Conservation (phyloP, 2,113 vertebrate species). For the Phoxinus phoxinus region DNA sequence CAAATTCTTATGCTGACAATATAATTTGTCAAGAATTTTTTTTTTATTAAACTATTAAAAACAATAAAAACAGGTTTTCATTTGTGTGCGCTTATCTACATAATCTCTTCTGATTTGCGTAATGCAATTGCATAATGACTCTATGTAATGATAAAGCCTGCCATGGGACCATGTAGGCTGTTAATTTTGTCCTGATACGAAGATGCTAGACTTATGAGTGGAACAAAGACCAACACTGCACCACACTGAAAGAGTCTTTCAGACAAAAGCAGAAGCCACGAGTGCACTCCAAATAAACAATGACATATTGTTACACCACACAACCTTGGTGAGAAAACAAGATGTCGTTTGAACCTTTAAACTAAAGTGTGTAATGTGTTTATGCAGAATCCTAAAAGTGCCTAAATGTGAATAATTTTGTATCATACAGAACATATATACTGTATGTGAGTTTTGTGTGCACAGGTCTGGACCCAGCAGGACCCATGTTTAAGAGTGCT, state of each 20-base stretch:
- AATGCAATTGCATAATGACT: background rate
- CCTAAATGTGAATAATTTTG: background rate
- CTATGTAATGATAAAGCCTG: background rate
- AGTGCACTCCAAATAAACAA: conserved; percentile 52
- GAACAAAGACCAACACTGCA: conserved; percentile 10
- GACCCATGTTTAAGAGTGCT: conserved; percentile 87
- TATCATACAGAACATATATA: background rate
- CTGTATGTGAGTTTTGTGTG: background rate
- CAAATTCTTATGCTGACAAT: too few species aligned
- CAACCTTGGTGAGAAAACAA: background rate
- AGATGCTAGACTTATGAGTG: conserved; percentile 11
- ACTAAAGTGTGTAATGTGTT: background rate
- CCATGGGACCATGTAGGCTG: background rate
- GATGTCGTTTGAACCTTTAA: background rate
- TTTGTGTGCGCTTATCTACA: too few species aligned
- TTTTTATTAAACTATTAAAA: too few species aligned
- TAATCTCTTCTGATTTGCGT: too few species aligned
- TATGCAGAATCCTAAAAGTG: background rate
- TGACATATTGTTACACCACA: background rate
- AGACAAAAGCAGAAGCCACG: background rate
- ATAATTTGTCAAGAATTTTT: too few species aligned
- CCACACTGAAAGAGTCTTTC: conserved; percentile 55
- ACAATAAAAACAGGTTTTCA: too few species aligned
- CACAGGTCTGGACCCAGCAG: conserved; percentile 90
- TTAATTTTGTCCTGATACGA: background rate